phyloP scores from a whole-genome alignment of 1,140 invertebrate species.

The Drosophila ercepeae region DNA sequence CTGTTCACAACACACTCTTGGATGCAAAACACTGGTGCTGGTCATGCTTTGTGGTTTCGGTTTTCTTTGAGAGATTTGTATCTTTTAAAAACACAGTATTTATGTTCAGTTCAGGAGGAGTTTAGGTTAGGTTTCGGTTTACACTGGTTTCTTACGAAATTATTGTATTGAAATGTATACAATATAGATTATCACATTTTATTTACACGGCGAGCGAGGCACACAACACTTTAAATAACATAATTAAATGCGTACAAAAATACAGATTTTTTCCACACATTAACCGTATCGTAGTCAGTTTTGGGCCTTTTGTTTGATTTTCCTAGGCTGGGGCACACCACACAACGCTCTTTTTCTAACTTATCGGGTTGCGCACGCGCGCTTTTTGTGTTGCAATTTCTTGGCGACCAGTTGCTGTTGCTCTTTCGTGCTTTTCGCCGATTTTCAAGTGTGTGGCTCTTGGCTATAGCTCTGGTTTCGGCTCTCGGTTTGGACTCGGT shows the following conservation, averaged over 20 bases:
- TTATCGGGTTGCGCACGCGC: slow-evolving; percentile 61
- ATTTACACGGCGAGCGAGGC: neutral
- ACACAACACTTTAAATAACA: neutral
- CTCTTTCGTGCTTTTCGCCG: slow-evolving; percentile 43
- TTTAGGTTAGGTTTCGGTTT: neutral
- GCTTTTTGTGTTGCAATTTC: slow-evolving; percentile 68
- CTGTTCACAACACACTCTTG: slow-evolving; percentile 26
- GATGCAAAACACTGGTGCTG: slow-evolving; percentile 38
- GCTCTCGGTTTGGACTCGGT: neutral
- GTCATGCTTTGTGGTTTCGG: slow-evolving; percentile 64
- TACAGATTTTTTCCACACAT: slow-evolving; percentile 1
- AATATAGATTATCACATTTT: slow-evolving; percentile 1
- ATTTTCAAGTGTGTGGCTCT: slow-evolving; percentile 47
- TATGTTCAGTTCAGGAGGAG: neutral
- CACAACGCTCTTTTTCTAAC: slow-evolving; percentile 47
- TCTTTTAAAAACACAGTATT: neutral
- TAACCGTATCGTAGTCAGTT: slow-evolving; percentile 23
- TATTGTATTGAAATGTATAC: neutral
- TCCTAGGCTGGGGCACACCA: slow-evolving; percentile 20
- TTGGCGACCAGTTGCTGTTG: slow-evolving; percentile 38
- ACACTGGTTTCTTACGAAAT: neutral
- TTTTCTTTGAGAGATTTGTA: slow-evolving; percentile 55
- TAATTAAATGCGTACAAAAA: neutral
- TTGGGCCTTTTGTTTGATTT: slow-evolving; percentile 5
- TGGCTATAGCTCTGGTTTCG: slow-evolving; percentile 10